These are phyloP conservation scores for Ganaspis sp. DNA, from an alignment of 1,140 invertebrate species.

Conservation along the genomic window DNA sequence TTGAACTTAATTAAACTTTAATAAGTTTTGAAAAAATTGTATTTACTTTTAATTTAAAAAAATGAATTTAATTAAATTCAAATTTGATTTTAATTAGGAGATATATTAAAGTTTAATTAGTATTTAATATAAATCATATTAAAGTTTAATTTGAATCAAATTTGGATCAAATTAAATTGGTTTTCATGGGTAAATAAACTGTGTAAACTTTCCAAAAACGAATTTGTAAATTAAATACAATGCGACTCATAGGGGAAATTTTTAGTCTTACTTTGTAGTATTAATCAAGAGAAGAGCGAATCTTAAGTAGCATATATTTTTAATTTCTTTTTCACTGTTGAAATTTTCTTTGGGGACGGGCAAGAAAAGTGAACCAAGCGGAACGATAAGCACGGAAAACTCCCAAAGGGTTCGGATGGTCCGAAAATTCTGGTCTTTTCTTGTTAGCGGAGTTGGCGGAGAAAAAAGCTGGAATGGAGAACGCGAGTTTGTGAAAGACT, in stretches of 20 bases:
- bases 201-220: no score
- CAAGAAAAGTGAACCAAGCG: neutral
- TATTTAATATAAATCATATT: no score
- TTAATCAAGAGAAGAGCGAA: neutral
- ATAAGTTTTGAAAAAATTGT: no score
- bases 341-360: neutral
- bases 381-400: slow-evolving; percentile 11
- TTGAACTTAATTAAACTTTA: no score
- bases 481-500: slow-evolving; percentile 35
- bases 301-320: neutral
- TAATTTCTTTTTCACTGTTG: neutral
- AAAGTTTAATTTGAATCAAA: no score
- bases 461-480: neutral
- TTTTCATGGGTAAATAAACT: no score
- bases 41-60: no score
- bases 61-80: no score
- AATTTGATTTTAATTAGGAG: no score
- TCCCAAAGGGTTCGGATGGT: slow-evolving; percentile 36
- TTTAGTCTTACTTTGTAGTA: neutral
- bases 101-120: no score
- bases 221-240: neutral
- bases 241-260: neutral
- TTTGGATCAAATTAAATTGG: no score
- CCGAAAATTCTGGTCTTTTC: slow-evolving; percentile 37
- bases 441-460: neutral